phyloP scores from a whole-genome alignment of 1,140 invertebrate species.

The Magallana gigas region DNA sequence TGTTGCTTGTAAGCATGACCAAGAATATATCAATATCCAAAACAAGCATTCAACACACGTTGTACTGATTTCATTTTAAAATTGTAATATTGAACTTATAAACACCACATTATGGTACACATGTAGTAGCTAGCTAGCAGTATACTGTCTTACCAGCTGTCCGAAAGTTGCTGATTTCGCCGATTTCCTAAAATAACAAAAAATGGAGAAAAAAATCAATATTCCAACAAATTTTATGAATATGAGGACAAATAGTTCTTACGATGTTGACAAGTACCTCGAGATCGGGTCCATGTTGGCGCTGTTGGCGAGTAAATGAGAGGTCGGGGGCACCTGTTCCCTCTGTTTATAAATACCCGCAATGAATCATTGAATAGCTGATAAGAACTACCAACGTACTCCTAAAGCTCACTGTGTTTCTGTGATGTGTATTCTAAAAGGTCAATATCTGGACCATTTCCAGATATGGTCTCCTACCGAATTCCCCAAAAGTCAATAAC shows the following conservation, averaged over 20 bases:
- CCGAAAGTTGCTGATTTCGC: not conserved
- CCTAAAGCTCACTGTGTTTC: not conserved
- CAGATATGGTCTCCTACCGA: no score
- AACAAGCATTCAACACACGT: no score
- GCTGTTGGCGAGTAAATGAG: not conserved
- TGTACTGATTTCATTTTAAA: no score
- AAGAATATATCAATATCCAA: no score
- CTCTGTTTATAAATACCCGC: not conserved
- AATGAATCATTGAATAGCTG: not conserved
- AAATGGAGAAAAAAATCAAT: not conserved
- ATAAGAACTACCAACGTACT: not conserved
- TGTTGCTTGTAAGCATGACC: no score
- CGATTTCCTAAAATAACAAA: not conserved
- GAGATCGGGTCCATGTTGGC: not conserved
- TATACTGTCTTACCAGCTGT: slow-evolving; percentile 4
- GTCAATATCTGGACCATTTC: no score
- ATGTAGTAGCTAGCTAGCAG: no score
- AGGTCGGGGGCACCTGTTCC: not conserved
- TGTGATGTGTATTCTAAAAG: no score
- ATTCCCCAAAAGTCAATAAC: no score
- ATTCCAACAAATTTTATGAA: not conserved
- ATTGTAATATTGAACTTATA: no score
- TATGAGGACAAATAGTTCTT: not conserved
- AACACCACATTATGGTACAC: no score
- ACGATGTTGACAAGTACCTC: not conserved